These are phyloP conservation scores for Ochotona princeps DNA, from an alignment of 2,113 vertebrate species.

Conservation along the genomic window DNA sequence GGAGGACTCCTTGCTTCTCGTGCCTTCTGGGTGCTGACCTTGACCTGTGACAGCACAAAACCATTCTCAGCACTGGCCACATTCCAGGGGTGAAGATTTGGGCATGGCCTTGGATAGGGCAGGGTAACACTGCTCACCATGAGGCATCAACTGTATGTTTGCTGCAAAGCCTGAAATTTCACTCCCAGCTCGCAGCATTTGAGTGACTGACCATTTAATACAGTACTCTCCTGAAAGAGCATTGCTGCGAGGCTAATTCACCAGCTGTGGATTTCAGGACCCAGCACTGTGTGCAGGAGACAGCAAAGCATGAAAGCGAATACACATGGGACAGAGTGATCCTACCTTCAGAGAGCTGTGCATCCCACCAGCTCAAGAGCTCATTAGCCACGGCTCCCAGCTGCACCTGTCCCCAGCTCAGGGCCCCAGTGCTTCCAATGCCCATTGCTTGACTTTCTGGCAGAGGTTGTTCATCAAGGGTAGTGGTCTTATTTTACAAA, in stretches of 20 bases:
- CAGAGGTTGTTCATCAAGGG: accelerated
- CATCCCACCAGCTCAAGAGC: too few relatives aligned
- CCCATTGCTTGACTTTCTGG: neutral
- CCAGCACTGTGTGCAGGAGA: neutral
- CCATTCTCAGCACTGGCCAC: neutral
- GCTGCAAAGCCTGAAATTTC: neutral
- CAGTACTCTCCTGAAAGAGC: neutral
- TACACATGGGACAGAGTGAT: accelerated
- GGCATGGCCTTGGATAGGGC: neutral
- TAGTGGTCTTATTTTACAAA: neutral
- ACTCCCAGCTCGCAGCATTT: neutral
- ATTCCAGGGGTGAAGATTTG: neutral
- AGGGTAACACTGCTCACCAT: neutral
- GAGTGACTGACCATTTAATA: neutral
- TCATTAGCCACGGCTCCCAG: too few relatives aligned
- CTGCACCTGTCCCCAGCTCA: too few relatives aligned
- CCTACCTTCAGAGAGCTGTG: accelerated
- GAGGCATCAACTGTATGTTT: accelerated
- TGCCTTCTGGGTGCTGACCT: neutral
- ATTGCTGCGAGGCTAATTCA: neutral
- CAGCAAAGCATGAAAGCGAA: too few relatives aligned
- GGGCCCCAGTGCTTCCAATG: neutral
- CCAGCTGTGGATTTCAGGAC: neutral
- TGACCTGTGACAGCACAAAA: neutral
- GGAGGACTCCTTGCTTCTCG: too few relatives aligned